These are phyloP conservation scores for Callochromis pleurospilus DNA, from an alignment of 2,113 vertebrate species.

Conservation along the genomic window DNA sequence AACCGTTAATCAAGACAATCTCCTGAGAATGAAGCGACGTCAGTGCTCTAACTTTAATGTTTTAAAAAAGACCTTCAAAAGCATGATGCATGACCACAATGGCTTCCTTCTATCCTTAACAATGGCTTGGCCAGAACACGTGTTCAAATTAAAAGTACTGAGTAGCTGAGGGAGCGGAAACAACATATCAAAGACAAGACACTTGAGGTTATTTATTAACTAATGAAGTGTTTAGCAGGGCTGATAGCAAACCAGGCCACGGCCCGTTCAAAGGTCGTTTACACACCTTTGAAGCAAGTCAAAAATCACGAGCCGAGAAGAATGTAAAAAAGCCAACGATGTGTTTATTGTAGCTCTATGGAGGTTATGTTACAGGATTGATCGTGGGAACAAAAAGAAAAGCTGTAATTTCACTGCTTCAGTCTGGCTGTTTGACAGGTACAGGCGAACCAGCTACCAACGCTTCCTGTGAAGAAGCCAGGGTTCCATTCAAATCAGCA, in stretches of 20 bases:
- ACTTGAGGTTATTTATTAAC: background rate
- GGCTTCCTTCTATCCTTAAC: conserved; percentile 33
- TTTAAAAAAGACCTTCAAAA: background rate
- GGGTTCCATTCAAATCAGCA: conserved; percentile 1
- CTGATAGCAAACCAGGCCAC: conserved; percentile 22
- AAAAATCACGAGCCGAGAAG: conserved; percentile 66
- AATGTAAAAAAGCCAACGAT: conserved; percentile 66
- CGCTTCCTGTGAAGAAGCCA: conserved; percentile 19
- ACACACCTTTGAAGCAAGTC: conserved; percentile 63
- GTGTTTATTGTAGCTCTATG: conserved; percentile 74
- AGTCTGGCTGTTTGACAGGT: conserved; percentile 15
- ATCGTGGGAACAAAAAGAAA: conserved; percentile 45
- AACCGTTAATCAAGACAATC: background rate
- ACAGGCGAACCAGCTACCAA: conserved; percentile 40
- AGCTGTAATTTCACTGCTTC: background rate
- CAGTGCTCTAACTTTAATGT: background rate
- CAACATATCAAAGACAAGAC: background rate
- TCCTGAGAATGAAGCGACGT: background rate
- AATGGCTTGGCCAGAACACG: conserved; percentile 22
- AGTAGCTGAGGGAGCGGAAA: background rate
- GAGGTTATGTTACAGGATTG: conserved; percentile 63
- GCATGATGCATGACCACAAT: background rate
- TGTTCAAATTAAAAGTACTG: background rate
- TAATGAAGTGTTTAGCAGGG: conserved; percentile 1
- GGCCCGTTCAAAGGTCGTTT: conserved; percentile 65